Percentiles rank a stretch among this genome's conserved stretches.
These are phyloP conservation scores for Athene cunicularia DNA, from an alignment of 2,113 vertebrate species.

Conservation along the genomic window DNA sequence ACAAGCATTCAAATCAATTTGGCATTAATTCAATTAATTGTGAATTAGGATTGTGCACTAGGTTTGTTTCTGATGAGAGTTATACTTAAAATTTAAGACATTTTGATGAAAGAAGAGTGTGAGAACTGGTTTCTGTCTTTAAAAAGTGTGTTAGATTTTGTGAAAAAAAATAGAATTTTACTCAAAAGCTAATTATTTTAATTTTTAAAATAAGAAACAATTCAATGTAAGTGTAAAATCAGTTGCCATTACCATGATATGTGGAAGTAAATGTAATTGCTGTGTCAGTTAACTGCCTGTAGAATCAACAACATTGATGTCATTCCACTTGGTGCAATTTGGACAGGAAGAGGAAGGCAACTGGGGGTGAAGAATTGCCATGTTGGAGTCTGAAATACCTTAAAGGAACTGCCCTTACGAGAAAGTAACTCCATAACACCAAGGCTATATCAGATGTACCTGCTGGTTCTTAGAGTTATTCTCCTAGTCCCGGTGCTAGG, in stretches of 20 bases:
- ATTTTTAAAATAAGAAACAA: not conserved
- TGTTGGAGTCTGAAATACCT: not conserved
- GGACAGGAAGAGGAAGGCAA: not conserved
- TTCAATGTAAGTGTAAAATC: not conserved
- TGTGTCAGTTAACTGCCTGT: not conserved
- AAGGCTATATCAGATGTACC: not conserved
- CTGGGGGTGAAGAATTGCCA: not conserved
- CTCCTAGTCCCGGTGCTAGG: rapidly evolving
- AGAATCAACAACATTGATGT: not conserved
- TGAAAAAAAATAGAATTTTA: not conserved
- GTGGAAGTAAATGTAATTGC: not conserved
- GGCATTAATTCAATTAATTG: not conserved
- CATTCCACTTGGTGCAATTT: not conserved
- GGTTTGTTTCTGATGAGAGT: not conserved
- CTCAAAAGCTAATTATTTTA: not conserved
- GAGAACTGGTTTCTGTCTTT: not conserved
- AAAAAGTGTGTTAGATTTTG: not conserved
- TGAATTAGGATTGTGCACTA: not conserved
- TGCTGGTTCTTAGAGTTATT: not conserved
- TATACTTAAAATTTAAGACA: not conserved
- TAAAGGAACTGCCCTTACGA: not conserved
- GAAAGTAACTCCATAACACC: not conserved
- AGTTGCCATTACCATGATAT: not conserved
- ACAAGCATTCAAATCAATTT: not conserved
- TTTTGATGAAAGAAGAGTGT: not conserved